These are phyloP conservation scores for Rallus crepitans DNA, from an alignment of 2,797 vertebrate species.

Conservation along the genomic window DNA sequence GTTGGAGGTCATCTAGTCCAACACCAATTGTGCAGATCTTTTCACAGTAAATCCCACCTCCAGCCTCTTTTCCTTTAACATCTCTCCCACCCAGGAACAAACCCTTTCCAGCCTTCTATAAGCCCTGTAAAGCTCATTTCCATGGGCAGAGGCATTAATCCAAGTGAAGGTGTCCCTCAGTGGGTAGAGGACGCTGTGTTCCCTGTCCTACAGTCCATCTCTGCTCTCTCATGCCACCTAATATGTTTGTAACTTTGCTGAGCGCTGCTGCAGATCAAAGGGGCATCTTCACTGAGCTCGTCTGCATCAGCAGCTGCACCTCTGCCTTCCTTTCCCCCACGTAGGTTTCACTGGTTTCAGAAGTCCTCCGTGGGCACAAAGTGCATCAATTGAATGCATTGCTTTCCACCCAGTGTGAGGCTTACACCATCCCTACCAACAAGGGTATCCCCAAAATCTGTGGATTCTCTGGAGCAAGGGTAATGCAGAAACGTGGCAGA, in stretches of 20 bases:
- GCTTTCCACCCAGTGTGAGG: not conserved
- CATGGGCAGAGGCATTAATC: not conserved
- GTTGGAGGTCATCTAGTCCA: too few species aligned
- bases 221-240: not conserved
- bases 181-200: not conserved
- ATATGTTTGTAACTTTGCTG: not conserved
- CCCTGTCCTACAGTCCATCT: not conserved
- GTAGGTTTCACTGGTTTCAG: not conserved
- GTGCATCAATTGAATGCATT: not conserved
- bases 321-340: not conserved
- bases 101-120: not conserved
- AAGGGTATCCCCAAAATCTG: fast-evolving
- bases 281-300: not conserved
- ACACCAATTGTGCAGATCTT: not conserved
- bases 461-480: not conserved
- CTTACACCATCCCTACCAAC: not conserved
- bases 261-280: not conserved
- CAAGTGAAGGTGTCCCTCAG: not conserved
- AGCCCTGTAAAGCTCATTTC: not conserved
- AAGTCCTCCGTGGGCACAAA: not conserved
- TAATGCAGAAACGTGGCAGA: not conserved
- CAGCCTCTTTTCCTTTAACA: not conserved
- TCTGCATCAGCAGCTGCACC: not conserved
- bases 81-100: not conserved
- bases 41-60: not conserved